Base-by-base conservation (phyloP, 2,888 invertebrate genomes). In the Pelosia muscerda region DNA sequence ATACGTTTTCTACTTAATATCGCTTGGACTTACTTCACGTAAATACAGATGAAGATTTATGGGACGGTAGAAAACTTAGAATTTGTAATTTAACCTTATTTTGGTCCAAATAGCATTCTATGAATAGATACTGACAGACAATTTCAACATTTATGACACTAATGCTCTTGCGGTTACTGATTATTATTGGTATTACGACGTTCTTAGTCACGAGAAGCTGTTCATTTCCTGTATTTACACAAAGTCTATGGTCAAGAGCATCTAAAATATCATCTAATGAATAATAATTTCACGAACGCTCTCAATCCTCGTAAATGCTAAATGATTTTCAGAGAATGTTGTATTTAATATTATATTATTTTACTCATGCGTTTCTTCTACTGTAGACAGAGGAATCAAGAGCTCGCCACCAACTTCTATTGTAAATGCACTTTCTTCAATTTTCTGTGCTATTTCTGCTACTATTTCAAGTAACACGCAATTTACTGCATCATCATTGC, bases 141-240 rank as follows among this genome's bases (percentile, higher is more conserved):
- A 34, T 13, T 19, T 49, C 19, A 42, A 19, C 19, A 42, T 42
- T 42, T 19, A 49, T 49, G 49, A 49, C n/a, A n/a, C n/a, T 49
- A n/a, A n/a, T 49, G 9, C n/a, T 49, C 49, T n/a, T 49, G 49
- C 49, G 49, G 49, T 49, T n/a, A 49, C n/a, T 9, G 49, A 49
- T n/a, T 49, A n/a, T 28, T 58, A 70, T 25, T 70, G 56, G 60
- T 64, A 59, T 49, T 66, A 57, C 42, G 55, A 66, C 42, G n/a
- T 15, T 63, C 22, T 78, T 73, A 76, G 69, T 77, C 76, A 73
- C 58, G 63, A 56, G 67, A 68, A 73, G 57, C 60, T 68, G 66
- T 53, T 34, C 49, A 31, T 28, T 69, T 66, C 59, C 71, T 64
- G 49, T 53, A 61, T 65, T 60, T 42, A 49, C 38, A 68, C 34